Evolutionary conservation across 2,888 invertebrate genomes (phyloP).

Genomic region (Malthinus seriepunctatus): DNA sequence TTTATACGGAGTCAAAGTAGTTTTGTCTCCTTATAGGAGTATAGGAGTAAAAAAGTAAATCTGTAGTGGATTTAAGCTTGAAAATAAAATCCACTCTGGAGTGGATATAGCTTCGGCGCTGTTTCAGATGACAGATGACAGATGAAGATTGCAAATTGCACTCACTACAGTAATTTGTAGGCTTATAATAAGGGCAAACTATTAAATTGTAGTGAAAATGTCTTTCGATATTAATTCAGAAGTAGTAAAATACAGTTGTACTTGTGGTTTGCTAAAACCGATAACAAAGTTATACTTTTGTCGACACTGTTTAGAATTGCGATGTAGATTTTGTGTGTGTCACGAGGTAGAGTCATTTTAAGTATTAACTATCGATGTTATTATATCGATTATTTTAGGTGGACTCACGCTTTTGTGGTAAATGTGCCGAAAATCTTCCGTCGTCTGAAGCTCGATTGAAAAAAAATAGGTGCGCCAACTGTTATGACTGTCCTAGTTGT

Average conservation of each 20-base stretch:
- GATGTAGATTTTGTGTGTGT: constrained; percentile 94
- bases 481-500: constrained; percentile 96
- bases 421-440: constrained; percentile 95
- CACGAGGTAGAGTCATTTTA: constrained; percentile 80
- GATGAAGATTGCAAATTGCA: no score
- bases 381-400: constrained; percentile 65
- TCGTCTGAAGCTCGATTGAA: constrained; percentile 92
- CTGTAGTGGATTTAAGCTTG: no score
- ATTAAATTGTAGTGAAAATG: constrained; percentile 41
- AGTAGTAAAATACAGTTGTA: constrained; percentile 83
- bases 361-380: neutral
- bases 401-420: constrained; percentile 95
- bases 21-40: no score
- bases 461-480: constrained; percentile 93
- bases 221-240: constrained; percentile 60
- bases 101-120: no score
- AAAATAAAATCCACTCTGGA: no score
- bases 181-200: no score
- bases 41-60: no score
- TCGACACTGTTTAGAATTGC: constrained; percentile 88
- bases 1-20: no score
- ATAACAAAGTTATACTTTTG: constrained; percentile 93
- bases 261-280: constrained; percentile 87
- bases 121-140: no score
- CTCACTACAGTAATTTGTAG: no score